Percentiles rank a stretch among this genome's conserved stretches.
phyloP scores from a whole-genome alignment of 2,113 vertebrate species.

The Numida meleagris region DNA sequence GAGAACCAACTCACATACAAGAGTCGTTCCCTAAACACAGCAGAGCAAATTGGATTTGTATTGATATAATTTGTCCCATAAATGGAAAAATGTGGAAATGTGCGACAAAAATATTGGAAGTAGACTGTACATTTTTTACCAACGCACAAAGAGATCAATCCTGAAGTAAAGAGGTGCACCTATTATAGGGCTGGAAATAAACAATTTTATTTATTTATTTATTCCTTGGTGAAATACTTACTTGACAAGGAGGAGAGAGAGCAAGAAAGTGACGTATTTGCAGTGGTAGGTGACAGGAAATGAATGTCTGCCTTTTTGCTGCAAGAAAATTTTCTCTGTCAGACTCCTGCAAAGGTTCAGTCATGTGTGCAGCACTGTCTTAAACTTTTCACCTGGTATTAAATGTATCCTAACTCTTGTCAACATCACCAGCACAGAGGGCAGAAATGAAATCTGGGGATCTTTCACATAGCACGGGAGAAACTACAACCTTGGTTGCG shows the following conservation, averaged over 20 bases:
- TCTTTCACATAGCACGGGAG: not conserved
- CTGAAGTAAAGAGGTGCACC: not conserved
- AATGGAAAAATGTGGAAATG: not conserved
- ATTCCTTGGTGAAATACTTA: not conserved
- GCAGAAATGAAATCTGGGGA: not conserved
- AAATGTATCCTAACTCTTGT: not conserved
- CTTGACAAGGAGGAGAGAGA: not conserved
- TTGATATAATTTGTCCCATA: not conserved
- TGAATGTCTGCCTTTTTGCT: conserved; percentile 1
- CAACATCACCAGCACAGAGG: not conserved
- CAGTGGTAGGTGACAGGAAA: not conserved
- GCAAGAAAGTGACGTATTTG: not conserved
- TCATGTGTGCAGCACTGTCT: not conserved
- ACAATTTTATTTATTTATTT: not conserved
- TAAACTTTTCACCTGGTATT: not conserved
- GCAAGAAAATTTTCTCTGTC: not conserved
- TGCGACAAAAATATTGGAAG: not conserved
- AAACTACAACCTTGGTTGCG: not conserved
- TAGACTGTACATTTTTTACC: not conserved
- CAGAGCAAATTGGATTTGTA: not conserved
- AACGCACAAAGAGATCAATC: not conserved
- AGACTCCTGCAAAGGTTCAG: not conserved
- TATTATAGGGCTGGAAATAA: not conserved
- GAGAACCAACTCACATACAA: not conserved
- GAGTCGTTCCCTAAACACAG: not conserved